Conservation (phyloP, 2,113 vertebrate genomes). For the Leptodactylus fuscus region DNA sequence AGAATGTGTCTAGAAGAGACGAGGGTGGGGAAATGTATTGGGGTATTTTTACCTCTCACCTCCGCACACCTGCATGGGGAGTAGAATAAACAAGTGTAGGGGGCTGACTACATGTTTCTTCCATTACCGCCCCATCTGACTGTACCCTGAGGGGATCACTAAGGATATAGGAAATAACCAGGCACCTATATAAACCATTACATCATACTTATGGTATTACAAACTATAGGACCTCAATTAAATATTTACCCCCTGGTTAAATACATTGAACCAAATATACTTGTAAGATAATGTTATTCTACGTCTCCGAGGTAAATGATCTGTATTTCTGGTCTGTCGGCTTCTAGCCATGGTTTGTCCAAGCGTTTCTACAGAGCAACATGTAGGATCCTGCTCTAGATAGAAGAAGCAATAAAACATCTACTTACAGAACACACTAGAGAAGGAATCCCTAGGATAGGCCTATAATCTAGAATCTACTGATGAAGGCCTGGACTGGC, state of each 20-base stretch:
- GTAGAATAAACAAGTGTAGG: no score
- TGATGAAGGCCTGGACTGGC: neutral
- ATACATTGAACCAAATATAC: neutral
- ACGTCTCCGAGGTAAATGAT: neutral
- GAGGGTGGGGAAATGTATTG: no score
- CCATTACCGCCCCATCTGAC: neutral
- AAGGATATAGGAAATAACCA: neutral
- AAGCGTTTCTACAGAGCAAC: conserved; percentile 12
- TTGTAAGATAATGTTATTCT: neutral
- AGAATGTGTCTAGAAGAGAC: no score
- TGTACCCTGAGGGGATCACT: neutral
- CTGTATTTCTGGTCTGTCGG: neutral
- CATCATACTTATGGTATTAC: no score
- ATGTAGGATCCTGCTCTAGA: conserved; percentile 20
- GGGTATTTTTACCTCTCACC: no score
- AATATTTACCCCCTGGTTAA: neutral
- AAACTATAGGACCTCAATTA: no score
- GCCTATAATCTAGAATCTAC: neutral
- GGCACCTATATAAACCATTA: no score
- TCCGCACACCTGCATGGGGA: no score
- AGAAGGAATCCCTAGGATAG: neutral
- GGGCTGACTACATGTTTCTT: no score
- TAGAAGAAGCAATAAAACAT: neutral
- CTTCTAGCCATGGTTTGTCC: conserved; percentile 2
- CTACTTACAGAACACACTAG: neutral